phyloP scores from a whole-genome alignment of 2,888 invertebrate species.

The Asteroscopus sphinx region DNA sequence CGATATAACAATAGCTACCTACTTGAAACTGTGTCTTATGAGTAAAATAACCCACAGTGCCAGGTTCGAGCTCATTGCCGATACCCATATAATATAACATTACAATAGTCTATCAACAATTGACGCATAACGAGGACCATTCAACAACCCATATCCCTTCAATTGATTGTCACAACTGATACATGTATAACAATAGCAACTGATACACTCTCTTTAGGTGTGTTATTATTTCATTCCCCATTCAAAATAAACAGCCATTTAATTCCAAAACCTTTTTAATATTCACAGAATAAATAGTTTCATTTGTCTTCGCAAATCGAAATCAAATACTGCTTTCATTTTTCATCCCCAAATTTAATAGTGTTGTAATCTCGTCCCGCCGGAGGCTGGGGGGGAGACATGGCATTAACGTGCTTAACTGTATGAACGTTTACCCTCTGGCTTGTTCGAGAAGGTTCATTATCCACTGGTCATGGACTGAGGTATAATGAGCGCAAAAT shows the following conservation, averaged over 20 bases:
- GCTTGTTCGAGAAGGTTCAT: constrained; percentile 46
- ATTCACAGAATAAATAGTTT: constrained; percentile 48
- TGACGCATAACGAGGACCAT: constrained; percentile 38
- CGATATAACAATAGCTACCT: neutral
- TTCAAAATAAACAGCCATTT: constrained; percentile 40
- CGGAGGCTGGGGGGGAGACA: constrained; percentile 46
- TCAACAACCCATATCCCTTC: constrained; percentile 28
- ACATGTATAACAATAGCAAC: constrained; percentile 26
- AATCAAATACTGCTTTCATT: constrained; percentile 73
- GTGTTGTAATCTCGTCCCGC: constrained; percentile 71
- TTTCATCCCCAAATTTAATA: constrained; percentile 74
- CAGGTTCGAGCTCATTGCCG: constrained; percentile 10
- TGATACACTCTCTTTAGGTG: constrained; percentile 2
- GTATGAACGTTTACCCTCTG: constrained; percentile 42
- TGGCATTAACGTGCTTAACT: constrained; percentile 53
- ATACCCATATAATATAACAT: constrained; percentile 9
- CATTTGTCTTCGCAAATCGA: constrained; percentile 59
- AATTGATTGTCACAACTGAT: constrained; percentile 34
- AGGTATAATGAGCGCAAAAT: constrained; percentile 41
- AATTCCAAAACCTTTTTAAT: constrained; percentile 45
- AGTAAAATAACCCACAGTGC: neutral
- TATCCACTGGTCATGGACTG: constrained; percentile 32
- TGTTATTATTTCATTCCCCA: constrained; percentile 6
- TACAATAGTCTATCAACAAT: constrained; percentile 27
- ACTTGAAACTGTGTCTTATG: neutral